Evolutionary conservation across 2,113 vertebrate species (phyloP).

Genomic region (Lasiurus borealis): DNA sequence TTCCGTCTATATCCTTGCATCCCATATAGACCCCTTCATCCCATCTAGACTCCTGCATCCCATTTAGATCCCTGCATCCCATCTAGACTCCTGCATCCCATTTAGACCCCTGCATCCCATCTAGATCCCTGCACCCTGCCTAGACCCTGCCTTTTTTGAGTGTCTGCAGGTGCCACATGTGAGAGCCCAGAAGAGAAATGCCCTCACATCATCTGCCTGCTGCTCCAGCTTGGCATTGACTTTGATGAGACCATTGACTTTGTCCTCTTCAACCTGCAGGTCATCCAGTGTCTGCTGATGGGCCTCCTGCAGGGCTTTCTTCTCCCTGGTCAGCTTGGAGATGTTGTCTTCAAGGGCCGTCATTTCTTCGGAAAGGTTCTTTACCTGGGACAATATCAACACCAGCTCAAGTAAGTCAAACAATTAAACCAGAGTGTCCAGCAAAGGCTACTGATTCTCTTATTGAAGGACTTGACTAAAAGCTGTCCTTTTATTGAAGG

Average conservation of each 20-base stretch:
- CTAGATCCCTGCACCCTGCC: rapidly evolving
- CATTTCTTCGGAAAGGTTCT: constrained; percentile 92
- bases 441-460: not conserved
- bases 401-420: not conserved
- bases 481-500: not conserved
- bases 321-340: constrained; percentile 91
- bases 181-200: rapidly evolving
- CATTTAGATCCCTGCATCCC: not conserved
- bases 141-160: not conserved
- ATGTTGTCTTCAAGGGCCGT: constrained; percentile 89
- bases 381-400: constrained; percentile 85
- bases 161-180: rapidly evolving
- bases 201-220: constrained; percentile 89
- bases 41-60: rapidly evolving
- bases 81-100: rapidly evolving
- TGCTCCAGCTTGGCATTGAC: constrained; percentile 90
- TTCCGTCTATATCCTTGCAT: rapidly evolving
- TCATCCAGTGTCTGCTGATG: constrained; percentile 91
- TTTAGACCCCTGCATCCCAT: not conserved
- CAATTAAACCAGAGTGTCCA: not conserved
- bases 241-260: constrained; percentile 90
- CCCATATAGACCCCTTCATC: not conserved
- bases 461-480: not conserved
- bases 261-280: constrained; percentile 91
- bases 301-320: constrained; percentile 90